Base-by-base conservation (phyloP, 2,113 vertebrate genomes). In the Sardina pilchardus region DNA sequence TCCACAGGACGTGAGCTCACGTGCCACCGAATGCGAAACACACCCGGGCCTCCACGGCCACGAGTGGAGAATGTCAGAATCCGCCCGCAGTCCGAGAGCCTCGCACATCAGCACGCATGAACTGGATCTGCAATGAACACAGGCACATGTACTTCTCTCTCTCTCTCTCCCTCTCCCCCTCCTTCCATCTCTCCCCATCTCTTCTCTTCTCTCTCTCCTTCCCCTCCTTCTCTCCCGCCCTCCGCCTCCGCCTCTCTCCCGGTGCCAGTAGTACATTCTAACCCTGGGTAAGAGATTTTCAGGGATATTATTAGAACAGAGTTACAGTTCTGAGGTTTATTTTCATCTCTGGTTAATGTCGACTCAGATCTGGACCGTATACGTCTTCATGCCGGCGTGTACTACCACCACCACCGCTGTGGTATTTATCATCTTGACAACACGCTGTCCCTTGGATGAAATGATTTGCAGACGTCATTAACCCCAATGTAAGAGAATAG, bases 51-150 rank as follows among this genome's bases (percentile, higher is more conserved):
- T 78, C 84, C 39, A 67, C 67, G 48, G 84, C 26, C 44, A 80
- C 48, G 59, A 47, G 67, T 44, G 45, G 36, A 78, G 67, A 85
- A 85, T 85, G 84, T 85, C 67, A 78, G 67, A 47, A 48, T 39
- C 43, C 34, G 84, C 67, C 67, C 48, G n/a, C 26, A 75, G 84
- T 85, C 67, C 67, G 45, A 85, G 39, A 45, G 84, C 17, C 45
- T 85, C 36, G 71, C 67, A 75, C 71, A 85, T 85, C 84, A 85
- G 67, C 43, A 78, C 63, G 16, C 43, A n/a, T 43, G 82, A 78
- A 78, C 71, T 78, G 30, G 10, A 78, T 78, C 71, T 17, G 30
- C 71, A 45, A 30, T 19, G n/a, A 80, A 26, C 84, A 80, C 26
- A 45, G 30, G 63, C 84, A 75, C 84, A 36, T 78, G 71, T 3